phyloP scores from a whole-genome alignment of 2,797 vertebrate species.

The Melanotaenia boesemani region DNA sequence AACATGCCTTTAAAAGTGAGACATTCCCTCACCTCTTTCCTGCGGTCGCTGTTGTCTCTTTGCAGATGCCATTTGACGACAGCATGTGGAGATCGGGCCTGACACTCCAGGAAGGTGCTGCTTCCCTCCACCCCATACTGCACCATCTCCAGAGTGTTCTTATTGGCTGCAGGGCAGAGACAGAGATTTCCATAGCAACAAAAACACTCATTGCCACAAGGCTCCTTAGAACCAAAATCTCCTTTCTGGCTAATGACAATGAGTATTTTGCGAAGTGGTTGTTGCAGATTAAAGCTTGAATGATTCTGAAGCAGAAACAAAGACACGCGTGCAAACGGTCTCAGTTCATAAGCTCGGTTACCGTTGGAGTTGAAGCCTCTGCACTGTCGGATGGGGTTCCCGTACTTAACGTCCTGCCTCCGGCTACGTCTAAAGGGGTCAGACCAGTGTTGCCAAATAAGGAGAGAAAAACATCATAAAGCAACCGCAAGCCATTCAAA shows the following conservation, averaged over 20 bases:
- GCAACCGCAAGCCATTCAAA: slow-evolving; percentile 78
- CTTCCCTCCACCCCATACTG: slow-evolving; percentile 97
- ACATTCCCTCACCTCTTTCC: slow-evolving; percentile 89
- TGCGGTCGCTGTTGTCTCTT: slow-evolving; percentile 93
- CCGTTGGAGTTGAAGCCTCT: slow-evolving; percentile 95
- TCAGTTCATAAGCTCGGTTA: slow-evolving; percentile 57
- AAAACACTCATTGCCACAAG: slow-evolving; percentile 55
- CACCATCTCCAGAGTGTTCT: slow-evolving; percentile 91
- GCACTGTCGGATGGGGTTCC: slow-evolving; percentile 97
- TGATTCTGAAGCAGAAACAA: slow-evolving; percentile 9
- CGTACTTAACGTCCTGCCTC: slow-evolving; percentile 93
- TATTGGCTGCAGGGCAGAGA: slow-evolving; percentile 86
- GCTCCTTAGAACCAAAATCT: slow-evolving; percentile 38
- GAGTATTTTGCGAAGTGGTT: not conserved
- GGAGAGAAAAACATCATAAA: slow-evolving; percentile 80
- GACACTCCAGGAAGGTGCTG: slow-evolving; percentile 96
- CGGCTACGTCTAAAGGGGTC: slow-evolving; percentile 92
- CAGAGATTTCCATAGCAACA: slow-evolving; percentile 65
- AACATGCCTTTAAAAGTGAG: too few relatives aligned
- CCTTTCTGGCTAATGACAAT: slow-evolving; percentile 45
- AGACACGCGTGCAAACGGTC: not conserved
- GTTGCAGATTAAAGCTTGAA: slow-evolving; percentile 22
- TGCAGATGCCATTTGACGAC: slow-evolving; percentile 95
- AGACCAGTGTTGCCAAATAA: slow-evolving; percentile 80
- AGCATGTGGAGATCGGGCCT: slow-evolving; percentile 94